Conservation (phyloP, 2,113 vertebrate genomes). For the Trematocara macrostoma region DNA sequence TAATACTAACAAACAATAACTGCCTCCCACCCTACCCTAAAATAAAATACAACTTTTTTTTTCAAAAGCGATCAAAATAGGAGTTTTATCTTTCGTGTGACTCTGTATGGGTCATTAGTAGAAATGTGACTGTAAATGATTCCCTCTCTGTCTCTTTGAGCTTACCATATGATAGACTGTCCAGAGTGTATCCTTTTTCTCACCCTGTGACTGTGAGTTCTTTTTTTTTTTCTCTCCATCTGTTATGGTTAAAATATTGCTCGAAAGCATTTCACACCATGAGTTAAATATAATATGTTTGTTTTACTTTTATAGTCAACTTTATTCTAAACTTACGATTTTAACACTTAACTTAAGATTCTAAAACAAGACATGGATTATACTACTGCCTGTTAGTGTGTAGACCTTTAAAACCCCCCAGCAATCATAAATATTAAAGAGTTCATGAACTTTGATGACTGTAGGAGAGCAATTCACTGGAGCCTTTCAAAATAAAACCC, state of each 20-base stretch:
- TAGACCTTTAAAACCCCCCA: rapidly evolving
- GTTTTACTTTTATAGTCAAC: background rate
- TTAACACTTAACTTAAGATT: background rate
- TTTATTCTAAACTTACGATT: background rate
- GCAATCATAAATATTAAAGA: background rate
- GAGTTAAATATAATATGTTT: background rate
- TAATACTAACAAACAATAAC: background rate
- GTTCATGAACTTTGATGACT: background rate
- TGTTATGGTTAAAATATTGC: background rate
- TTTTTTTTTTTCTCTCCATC: background rate
- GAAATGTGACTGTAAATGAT: background rate
- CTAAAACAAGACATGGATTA: background rate
- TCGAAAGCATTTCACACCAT: background rate
- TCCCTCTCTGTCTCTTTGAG: background rate
- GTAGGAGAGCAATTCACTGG: background rate
- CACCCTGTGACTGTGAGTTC: background rate
- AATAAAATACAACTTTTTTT: background rate
- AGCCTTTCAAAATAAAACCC: background rate
- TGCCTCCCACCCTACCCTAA: background rate
- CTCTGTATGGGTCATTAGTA: background rate
- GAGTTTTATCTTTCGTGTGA: background rate
- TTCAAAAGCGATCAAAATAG: background rate
- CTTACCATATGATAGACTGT: background rate
- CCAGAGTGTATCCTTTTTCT: background rate
- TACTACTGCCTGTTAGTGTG: background rate